A percentile compares a stretch with the other conserved stretches of the same genome.
phyloP scores from a whole-genome alignment of 2,113 vertebrate species.

The Syrmaticus mikado region DNA sequence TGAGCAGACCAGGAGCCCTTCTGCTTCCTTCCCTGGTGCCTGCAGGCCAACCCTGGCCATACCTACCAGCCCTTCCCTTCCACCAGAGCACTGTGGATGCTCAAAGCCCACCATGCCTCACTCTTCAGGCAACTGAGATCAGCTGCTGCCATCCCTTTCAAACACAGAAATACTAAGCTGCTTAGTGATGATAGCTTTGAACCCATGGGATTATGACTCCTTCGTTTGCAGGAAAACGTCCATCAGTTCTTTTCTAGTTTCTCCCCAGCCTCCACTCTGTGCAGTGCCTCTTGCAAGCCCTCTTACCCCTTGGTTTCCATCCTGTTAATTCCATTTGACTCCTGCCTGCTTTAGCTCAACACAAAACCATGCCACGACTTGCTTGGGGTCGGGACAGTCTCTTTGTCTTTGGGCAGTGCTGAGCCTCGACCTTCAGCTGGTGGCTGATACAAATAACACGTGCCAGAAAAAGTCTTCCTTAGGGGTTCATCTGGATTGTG shows the following conservation, averaged over 20 bases:
- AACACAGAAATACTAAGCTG: neutral
- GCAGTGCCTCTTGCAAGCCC: neutral
- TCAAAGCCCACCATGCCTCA: neutral
- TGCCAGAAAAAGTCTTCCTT: neutral
- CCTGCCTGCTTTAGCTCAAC: neutral
- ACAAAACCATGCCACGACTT: neutral
- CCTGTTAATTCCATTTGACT: neutral
- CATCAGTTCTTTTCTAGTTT: neutral
- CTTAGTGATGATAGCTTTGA: neutral
- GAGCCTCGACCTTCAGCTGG: neutral
- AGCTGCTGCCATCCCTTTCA: neutral
- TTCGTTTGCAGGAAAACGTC: neutral
- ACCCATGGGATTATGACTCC: neutral
- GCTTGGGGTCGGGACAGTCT: neutral
- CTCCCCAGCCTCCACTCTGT: rapidly evolving
- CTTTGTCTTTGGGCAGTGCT: neutral
- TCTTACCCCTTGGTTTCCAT: rapidly evolving
- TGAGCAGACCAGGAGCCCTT: neutral
- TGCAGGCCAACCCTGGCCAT: neutral
- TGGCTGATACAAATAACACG: neutral
- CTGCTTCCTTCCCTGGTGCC: neutral
- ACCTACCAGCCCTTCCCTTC: neutral
- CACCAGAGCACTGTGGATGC: neutral
- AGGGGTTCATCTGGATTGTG: neutral
- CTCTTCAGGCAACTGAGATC: neutral